Evolutionary conservation across 1,140 invertebrate genomes (phyloP), one percentile per base, ranked within the genome.

Genomic region (Rhopalosiphum padi): DNA sequence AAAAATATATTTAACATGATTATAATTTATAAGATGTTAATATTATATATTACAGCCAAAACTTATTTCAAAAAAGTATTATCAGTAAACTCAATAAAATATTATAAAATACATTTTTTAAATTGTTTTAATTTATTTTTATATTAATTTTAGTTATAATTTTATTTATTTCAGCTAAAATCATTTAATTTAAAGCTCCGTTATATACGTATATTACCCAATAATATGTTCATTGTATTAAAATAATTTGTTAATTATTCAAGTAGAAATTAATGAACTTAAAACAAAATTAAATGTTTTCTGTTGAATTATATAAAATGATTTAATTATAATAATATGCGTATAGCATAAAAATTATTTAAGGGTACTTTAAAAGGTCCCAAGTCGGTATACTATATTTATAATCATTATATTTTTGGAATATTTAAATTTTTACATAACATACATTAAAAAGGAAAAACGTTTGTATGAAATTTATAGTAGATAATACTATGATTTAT

Each of bases 261-360:
- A 77, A 77, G 15, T n/a, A 77, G 30, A 77, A n/a, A 77, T 77
- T 77, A 77, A 77, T 77, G 60, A n/a, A 77, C 60, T 35, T n/a
- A 77, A 77, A 77, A 77, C 60, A 77, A 21, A 85, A 85, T 41
- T 5, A 41, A 83, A 85, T 25, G 41, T 85, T 85, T 25, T 41
- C 9, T 41, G 23, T 9, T 85, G 41, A 85, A 25, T 85, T 23
- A 85, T 85, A 25, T 30, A 85, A 85, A 85, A 41, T 43, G 11
- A 85, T 85, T 41, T 85, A 37, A 41, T 43, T 85, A 85, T 41
- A n/a, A 85, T 41, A n/a, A 46, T 41, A 41, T 46, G 37, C 22
- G 41, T 85, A 41, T 85, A 85, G 83, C 83, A 25, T 85, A 85
- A 85, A 9, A 85, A 85, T 85, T 43, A 85, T 41, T 85, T 41